phyloP scores from a whole-genome alignment of 23 tunicate genomes.

The Trididemnum miniatum region DNA sequence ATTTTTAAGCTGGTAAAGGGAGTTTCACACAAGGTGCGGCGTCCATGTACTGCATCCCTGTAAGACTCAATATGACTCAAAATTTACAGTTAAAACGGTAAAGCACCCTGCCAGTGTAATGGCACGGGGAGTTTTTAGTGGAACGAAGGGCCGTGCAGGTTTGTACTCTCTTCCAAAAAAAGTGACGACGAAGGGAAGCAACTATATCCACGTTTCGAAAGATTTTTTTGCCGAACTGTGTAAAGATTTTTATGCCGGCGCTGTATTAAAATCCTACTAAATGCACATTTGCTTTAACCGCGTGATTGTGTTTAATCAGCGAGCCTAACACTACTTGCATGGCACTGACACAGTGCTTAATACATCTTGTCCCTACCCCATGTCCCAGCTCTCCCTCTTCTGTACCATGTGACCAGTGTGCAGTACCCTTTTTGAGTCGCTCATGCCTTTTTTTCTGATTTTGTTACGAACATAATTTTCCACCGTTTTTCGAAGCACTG shows the following conservation, averaged over 20 bases:
- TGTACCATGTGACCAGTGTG: too few relatives aligned
- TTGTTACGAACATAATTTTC: too few relatives aligned
- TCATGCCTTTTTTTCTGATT: too few relatives aligned
- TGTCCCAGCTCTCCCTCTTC: too few relatives aligned
- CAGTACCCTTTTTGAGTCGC: too few relatives aligned
- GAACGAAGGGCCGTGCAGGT: constrained; percentile 12
- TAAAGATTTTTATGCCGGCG: background rate
- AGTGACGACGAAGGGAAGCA: constrained; percentile 3
- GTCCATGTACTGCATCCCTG: constrained; percentile 26
- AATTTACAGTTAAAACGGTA: constrained; percentile 12
- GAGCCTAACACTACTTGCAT: too few relatives aligned
- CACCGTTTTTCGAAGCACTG: too few relatives aligned
- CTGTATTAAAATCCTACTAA: too few relatives aligned
- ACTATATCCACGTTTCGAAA: constrained; percentile 15
- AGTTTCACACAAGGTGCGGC: constrained; percentile 20
- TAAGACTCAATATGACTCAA: constrained; percentile 25
- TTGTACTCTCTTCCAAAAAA: constrained; percentile 24
- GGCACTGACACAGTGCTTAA: too few relatives aligned
- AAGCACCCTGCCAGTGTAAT: constrained; percentile 38
- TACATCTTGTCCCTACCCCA: too few relatives aligned
- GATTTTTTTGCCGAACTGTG: background rate
- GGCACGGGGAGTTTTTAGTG: constrained; percentile 20
- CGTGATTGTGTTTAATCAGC: too few relatives aligned
- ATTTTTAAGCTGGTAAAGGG: constrained; percentile 18
- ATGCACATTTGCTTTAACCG: too few relatives aligned